These are phyloP conservation scores for Toxostoma redivivum DNA, from an alignment of 2,113 vertebrate species.

Conservation along the genomic window DNA sequence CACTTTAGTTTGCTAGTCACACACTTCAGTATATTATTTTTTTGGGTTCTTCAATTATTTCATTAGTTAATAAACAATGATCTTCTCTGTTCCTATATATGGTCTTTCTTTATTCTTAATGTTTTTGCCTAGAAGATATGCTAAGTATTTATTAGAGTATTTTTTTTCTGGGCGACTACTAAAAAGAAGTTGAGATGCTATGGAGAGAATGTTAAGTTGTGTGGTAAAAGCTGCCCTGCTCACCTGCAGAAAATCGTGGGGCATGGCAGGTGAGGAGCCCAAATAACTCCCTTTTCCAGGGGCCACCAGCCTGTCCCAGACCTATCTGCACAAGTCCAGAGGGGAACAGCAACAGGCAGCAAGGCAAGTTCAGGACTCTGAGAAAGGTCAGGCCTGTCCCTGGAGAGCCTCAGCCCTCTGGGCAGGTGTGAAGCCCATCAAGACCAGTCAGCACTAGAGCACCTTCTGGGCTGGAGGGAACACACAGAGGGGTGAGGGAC, in stretches of 20 bases:
- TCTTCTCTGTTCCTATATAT: not conserved
- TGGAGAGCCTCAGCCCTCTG: not conserved
- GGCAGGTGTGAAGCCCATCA: not conserved
- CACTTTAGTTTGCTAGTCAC: not conserved
- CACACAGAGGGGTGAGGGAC: rapidly evolving
- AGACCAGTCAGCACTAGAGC: not conserved
- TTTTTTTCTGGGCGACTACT: not conserved
- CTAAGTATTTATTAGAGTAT: not conserved
- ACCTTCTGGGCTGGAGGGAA: not conserved
- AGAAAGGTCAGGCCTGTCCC: not conserved
- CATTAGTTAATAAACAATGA: not conserved
- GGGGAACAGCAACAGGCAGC: not conserved
- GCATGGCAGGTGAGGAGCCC: not conserved
- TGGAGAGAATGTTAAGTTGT: not conserved
- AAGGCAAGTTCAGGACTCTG: not conserved
- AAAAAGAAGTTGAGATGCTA: not conserved
- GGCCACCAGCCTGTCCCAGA: not conserved
- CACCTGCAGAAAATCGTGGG: not conserved
- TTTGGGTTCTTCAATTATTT: not conserved
- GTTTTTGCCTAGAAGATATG: not conserved
- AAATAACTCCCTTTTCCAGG: not conserved
- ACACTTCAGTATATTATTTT: not conserved
- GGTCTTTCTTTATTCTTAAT: not conserved
- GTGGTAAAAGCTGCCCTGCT: not conserved
- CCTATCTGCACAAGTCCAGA: not conserved